Evolutionary conservation across 2,797 vertebrate species (phyloP).

Genomic region (Uromys caudimaculatus): DNA sequence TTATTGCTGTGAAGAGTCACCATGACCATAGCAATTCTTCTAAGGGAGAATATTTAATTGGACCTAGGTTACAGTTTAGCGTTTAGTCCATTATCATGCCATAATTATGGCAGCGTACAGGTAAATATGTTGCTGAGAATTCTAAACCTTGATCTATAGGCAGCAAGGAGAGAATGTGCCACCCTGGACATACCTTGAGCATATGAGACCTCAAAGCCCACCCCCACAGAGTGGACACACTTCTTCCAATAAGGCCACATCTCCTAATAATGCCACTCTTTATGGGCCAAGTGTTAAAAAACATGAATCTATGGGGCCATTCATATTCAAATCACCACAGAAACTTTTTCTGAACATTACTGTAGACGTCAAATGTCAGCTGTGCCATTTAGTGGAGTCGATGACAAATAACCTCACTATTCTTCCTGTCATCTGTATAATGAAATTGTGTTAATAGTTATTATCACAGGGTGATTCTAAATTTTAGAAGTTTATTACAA

Average conservation of each 20-base stretch:
- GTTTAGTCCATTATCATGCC: neutral
- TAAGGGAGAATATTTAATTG: neutral
- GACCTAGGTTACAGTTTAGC: neutral
- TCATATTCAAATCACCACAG: neutral
- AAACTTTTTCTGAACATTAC: neutral
- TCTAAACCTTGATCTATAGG: neutral
- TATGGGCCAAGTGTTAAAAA: neutral
- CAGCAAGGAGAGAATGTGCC: neutral
- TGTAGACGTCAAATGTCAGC: neutral
- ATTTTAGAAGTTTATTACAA: neutral
- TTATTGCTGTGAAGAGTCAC: neutral
- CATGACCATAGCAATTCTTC: neutral
- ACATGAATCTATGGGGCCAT: neutral
- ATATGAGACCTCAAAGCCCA: neutral
- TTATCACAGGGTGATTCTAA: neutral
- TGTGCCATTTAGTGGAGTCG: neutral
- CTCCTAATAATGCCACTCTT: neutral
- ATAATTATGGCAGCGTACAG: neutral
- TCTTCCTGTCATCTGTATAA: neutral
- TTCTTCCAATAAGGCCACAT: neutral
- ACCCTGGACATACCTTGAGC: neutral
- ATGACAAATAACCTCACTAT: neutral
- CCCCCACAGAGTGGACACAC: neutral
- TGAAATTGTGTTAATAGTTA: neutral
- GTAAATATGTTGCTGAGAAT: neutral